Evolutionary conservation across 2,113 vertebrate species (phyloP), one percentile per base, ranked within the genome.

Genomic region (Forbesichthys agassizii): DNA sequence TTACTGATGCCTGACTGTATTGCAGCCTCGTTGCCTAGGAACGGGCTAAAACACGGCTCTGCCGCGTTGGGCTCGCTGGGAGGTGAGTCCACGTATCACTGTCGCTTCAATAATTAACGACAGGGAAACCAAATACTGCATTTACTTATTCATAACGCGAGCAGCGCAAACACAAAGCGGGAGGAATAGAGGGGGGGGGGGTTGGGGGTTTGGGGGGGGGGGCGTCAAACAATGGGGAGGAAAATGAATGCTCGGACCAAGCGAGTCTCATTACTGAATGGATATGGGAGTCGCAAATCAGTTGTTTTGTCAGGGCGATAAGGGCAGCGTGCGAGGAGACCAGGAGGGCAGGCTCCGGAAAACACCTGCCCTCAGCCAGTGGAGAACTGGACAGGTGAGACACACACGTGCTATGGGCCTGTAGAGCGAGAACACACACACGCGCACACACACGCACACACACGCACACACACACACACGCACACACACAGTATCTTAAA

Each of bases 51-150:
- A 92, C 89, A 88, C 64, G 81, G 86, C 81, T 88, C 84, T 90
- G 84, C 86, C 82, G 78, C 83, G 86, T 83, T 83, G 87, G 84
- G 85, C 81, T 84, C 88, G 85, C 90, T 88, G 84, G 87, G 89
- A 92, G 87, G 86, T 79, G 82, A 89, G 90, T 89, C 88, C 88
- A 42, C 89, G 91, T 92, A 92, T 92, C 90, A 91, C 86, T 89
- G 88, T 90, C 87, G 78, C 89, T 90, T 93, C 90, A 93, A 93
- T 93, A 92, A 93, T 92, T 92, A 89, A 93, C 84, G 83, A 82
- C 16, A 53, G 83, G 79, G 89, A 92, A 93, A 92, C 85, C 90
- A 92, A 92, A 92, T 89, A 91, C 85, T 83, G 76, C 80, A 86
- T 90, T 92, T 90, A 92, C 86, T 91, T 90, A 92, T 93, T 92